Conservation (phyloP, 2,888 invertebrate species). For the Acholoe squamosa region DNA sequence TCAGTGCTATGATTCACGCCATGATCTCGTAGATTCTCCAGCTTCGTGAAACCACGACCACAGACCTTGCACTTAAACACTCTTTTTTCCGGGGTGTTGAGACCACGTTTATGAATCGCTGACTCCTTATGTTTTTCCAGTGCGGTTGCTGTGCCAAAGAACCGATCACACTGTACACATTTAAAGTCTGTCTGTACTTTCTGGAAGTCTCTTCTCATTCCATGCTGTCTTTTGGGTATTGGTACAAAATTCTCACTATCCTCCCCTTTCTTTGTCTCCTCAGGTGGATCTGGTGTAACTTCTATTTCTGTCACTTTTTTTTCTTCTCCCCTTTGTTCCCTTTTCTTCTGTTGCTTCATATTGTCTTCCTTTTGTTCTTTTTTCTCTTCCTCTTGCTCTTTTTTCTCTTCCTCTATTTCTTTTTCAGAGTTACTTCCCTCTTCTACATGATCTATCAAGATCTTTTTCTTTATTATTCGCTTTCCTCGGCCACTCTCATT, state of each 20-base stretch:
- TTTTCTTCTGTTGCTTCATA: too few relatives aligned
- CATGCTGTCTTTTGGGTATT: neutral
- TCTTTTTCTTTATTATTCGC: neutral
- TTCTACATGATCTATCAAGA: neutral
- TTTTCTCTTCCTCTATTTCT: neutral
- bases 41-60: constrained; percentile 40
- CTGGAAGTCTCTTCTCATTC: neutral
- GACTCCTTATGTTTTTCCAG: constrained; percentile 23
- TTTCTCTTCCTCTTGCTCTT: neutral
- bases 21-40: constrained; percentile 38
- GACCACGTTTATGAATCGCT: neutral
- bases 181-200: neutral
- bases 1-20: constrained; percentile 9
- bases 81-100: neutral
- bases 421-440: neutral
- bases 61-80: constrained; percentile 36
- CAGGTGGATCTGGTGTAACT: too few relatives aligned
- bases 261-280: neutral
- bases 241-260: neutral
- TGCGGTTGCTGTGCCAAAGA: neutral
- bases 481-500: neutral
- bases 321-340: neutral
- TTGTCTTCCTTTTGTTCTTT: neutral
- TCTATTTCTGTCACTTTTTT: neutral
- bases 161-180: constrained; percentile 8